Evolutionary conservation across 2,888 invertebrate species (phyloP).

Genomic region (Ectropis crepuscularia): DNA sequence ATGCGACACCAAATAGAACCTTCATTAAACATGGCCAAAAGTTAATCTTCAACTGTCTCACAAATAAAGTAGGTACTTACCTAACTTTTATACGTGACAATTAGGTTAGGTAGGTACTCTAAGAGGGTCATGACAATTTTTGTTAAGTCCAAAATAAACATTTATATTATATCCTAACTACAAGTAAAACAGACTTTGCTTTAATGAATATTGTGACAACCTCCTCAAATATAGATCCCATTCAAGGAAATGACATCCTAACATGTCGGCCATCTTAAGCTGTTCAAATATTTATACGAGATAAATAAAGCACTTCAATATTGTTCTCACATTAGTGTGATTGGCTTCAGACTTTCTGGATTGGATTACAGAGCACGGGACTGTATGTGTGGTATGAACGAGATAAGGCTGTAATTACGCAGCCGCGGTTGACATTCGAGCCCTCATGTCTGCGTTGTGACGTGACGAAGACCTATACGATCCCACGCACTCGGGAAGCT

Average conservation of each 20-base stretch:
- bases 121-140: too few species aligned
- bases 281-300: conserved; percentile 26
- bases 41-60: conserved; percentile 28
- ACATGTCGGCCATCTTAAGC: conserved; percentile 13
- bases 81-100: conserved; percentile 7
- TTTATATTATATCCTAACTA: neutral
- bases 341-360: conserved; percentile 29
- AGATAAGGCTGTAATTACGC: conserved; percentile 66
- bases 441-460: conserved; percentile 46
- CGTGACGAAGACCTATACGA: conserved; percentile 58
- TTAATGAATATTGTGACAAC: conserved; percentile 8
- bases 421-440: conserved; percentile 75
- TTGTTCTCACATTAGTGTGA: conserved; percentile 31
- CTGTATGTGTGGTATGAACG: conserved; percentile 55
- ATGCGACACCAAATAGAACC: conserved; percentile 15
- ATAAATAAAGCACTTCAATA: conserved; percentile 33
- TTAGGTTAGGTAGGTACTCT: too few species aligned
- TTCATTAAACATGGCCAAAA: conserved; percentile 36
- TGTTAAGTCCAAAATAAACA: conserved; percentile 11
- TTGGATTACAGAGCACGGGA: conserved; percentile 39
- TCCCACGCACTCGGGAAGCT: conserved; percentile 73
- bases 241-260: conserved; percentile 8
- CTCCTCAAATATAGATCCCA: neutral
- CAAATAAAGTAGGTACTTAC: conserved; percentile 22
- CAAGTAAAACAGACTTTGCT: conserved; percentile 1